Evolutionary conservation across 2,797 vertebrate species (phyloP), one percentile per base, ranked within the genome.

Genomic region (Acipenser transmontanus): DNA sequence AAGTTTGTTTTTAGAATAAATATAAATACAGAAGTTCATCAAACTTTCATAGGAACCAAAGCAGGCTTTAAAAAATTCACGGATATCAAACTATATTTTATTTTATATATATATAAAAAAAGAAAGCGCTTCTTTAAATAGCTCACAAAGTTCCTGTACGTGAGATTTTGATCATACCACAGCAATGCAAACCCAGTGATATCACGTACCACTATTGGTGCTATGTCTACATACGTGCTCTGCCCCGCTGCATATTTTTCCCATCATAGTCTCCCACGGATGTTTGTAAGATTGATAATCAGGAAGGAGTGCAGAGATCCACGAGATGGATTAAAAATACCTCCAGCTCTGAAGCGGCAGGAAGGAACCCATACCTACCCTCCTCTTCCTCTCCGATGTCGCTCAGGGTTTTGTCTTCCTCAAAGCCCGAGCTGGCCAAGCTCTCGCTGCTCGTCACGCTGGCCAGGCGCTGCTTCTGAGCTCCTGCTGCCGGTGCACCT

Each of bases 271-370:
- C 83, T 85, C 84, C 78, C 81, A 85, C 80, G 81, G 88, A 86
- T 87, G 83, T 87, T 89, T 88, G 85, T 83, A 82, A 80, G 77
- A 77, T 76, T 85, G 82, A 87, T 88, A 84, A 87, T 80, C 81
- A 78, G 74, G 80, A 87, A 83, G 82, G 81, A 87, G 76, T 67
- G 81, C 81, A 83, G 78, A 78, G 84, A 84, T 86, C 78, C 80
- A 75, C 71, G 82, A 73, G 77, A 71, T 68, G 73, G 67, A 78
- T 68, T 82, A 87, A 87, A 88, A 87, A 85, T 86, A 87, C 80
- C 81, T 61, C 76, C 64, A 73, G 68, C 70, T 0, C 0, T 70
- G 72, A 61, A 79, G 74, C 73, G 74, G 74, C 80, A 85, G 85
- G 86, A 87, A 87, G 82, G 81, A 84, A 83, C 79, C 72, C 71